Evolutionary conservation across 1,140 invertebrate genomes (phyloP).

Genomic region (Drosophila triauraria): DNA sequence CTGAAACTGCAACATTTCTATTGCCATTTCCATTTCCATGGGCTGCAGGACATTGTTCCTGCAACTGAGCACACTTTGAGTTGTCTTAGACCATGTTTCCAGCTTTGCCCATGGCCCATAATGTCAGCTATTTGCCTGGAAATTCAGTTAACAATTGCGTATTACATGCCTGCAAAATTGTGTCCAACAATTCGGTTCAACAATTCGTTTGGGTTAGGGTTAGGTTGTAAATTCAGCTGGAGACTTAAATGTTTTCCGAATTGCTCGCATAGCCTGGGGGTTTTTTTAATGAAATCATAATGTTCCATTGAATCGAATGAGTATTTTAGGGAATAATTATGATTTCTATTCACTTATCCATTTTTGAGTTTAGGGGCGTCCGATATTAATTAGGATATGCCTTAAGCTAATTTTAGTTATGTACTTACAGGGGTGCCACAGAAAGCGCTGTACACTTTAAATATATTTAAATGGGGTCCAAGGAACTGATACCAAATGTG

Average conservation of each 20-base stretch:
- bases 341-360: neutral
- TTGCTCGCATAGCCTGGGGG: neutral
- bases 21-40: constrained; percentile 32
- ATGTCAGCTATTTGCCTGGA: constrained; percentile 36
- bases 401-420: too few species aligned
- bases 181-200: constrained; percentile 27
- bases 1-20: constrained; percentile 40
- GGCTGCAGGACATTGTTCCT: constrained; percentile 33
- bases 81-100: constrained; percentile 35
- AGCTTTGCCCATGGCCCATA: constrained; percentile 24
- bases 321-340: neutral
- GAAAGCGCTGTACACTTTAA: too few species aligned
- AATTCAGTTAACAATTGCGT: constrained; percentile 52
- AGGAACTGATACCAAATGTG: too few species aligned
- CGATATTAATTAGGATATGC: neutral
- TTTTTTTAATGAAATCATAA: neutral
- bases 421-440: too few species aligned
- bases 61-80: constrained; percentile 30
- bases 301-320: too few species aligned
- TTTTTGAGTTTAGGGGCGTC: too few species aligned
- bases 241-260: constrained; percentile 38
- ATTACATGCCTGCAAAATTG: constrained; percentile 40
- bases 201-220: neutral
- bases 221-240: constrained; percentile 25
- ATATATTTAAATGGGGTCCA: too few species aligned